These are phyloP conservation scores for Brachyopa scutellaris DNA, from an alignment of 2,888 invertebrate species.

Conservation along the genomic window DNA sequence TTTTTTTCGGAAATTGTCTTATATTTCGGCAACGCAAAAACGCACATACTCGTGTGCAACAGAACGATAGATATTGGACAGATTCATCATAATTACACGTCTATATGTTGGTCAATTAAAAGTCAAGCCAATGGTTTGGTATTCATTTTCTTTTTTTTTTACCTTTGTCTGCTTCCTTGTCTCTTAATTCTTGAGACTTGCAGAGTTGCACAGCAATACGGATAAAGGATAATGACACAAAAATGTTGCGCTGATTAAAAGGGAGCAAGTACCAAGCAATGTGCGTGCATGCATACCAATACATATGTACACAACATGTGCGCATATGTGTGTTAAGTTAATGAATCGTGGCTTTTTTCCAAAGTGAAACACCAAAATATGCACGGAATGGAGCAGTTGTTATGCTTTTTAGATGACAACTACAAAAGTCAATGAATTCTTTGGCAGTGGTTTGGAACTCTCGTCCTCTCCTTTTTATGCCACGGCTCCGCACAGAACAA, in stretches of 20 bases:
- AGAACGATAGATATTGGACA: conserved; percentile 67
- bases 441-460: conserved; percentile 34
- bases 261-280: conserved; percentile 71
- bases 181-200: conserved; percentile 47
- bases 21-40: conserved; percentile 24
- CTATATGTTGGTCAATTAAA: conserved; percentile 73
- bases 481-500: conserved; percentile 44
- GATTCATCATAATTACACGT: conserved; percentile 72
- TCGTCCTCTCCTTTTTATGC: conserved; percentile 38
- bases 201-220: neutral
- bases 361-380: conserved; percentile 65
- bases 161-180: conserved; percentile 63
- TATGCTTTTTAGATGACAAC: conserved; percentile 66
- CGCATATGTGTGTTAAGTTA: conserved; percentile 54
- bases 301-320: conserved; percentile 1
- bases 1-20: conserved; percentile 61
- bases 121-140: conserved; percentile 66
- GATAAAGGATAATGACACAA: conserved; percentile 72
- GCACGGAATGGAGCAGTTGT: conserved; percentile 71
- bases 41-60: conserved; percentile 1
- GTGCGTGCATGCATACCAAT: conserved; percentile 64
- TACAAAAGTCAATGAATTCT: conserved; percentile 58
- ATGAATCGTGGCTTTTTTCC: conserved; percentile 46
- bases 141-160: conserved; percentile 31
- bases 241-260: conserved; percentile 72